phyloP scores from a whole-genome alignment of 2,888 invertebrate species.

The Arrhopalites spinosus region DNA sequence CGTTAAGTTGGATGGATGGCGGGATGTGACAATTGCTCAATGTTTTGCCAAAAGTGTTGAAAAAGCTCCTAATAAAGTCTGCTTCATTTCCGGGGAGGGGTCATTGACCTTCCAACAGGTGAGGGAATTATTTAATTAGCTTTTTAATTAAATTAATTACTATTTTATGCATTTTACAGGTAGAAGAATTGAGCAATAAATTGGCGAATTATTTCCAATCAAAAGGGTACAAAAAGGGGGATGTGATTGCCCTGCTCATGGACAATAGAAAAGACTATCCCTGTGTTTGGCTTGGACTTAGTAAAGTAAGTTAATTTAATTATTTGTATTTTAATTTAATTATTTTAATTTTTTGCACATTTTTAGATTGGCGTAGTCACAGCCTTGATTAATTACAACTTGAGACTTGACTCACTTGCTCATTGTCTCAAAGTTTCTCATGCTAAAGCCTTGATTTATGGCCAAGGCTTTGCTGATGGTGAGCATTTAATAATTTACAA shows the following conservation, averaged over 20 bases:
- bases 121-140: too few relatives aligned
- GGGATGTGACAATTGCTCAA: slow-evolving; percentile 76
- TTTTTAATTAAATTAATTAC: too few relatives aligned
- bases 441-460: slow-evolving; percentile 84
- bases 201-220: slow-evolving; percentile 78
- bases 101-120: slow-evolving; percentile 86
- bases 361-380: slow-evolving; percentile 75
- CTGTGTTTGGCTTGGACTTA: slow-evolving; percentile 88
- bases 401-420: slow-evolving; percentile 77
- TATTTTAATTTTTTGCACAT: too few relatives aligned
- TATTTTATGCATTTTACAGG: too few relatives aligned
- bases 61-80: slow-evolving; percentile 80
- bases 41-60: slow-evolving; percentile 76
- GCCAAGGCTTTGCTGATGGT: slow-evolving; percentile 71
- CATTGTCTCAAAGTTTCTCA: slow-evolving; percentile 84
- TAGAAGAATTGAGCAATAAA: slow-evolving; percentile 83
- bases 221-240: slow-evolving; percentile 82
- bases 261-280: slow-evolving; percentile 93
- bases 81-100: slow-evolving; percentile 80
- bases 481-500: too few relatives aligned
- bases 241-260: slow-evolving; percentile 85
- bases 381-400: slow-evolving; percentile 92
- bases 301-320: too few relatives aligned
- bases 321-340: too few relatives aligned
- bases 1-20: neutral